Evolutionary conservation across 2,113 vertebrate genomes (phyloP).

Genomic region (Tyto alba): DNA sequence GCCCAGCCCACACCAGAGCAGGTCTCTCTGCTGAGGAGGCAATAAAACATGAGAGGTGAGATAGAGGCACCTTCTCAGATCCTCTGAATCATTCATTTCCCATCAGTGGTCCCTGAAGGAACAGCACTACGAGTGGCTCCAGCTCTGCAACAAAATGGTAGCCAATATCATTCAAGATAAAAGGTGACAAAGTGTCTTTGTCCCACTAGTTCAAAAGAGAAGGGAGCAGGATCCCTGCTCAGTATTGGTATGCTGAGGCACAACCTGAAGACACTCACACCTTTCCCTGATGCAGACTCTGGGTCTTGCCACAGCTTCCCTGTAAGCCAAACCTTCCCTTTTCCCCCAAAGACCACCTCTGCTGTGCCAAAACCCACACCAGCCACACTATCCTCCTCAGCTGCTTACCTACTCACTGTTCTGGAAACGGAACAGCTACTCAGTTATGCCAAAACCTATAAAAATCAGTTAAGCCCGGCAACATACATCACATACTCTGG

Average conservation of each 20-base stretch:
- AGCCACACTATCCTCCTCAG: not conserved
- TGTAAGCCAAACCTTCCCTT: not conserved
- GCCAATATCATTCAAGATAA: not conserved
- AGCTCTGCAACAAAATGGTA: not conserved
- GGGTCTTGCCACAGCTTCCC: not conserved
- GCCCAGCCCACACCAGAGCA: not conserved
- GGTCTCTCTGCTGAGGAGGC: not conserved
- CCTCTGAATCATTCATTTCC: not conserved
- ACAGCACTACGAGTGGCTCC: not conserved
- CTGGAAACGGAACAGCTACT: not conserved
- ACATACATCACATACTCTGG: not conserved
- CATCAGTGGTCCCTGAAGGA: not conserved
- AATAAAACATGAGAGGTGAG: not conserved
- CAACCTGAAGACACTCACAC: not conserved
- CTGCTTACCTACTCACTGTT: not conserved
- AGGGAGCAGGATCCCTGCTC: not conserved
- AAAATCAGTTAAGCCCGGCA: not conserved
- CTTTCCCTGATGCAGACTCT: not conserved
- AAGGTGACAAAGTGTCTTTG: not conserved
- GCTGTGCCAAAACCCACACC: not conserved
- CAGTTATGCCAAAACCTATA: not conserved
- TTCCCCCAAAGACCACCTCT: not conserved
- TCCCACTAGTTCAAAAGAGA: not conserved
- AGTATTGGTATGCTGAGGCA: fast-evolving
- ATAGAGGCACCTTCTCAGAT: not conserved